Conservation (phyloP, 2,113 vertebrate genomes). For the Rhabdornis inornatus region DNA sequence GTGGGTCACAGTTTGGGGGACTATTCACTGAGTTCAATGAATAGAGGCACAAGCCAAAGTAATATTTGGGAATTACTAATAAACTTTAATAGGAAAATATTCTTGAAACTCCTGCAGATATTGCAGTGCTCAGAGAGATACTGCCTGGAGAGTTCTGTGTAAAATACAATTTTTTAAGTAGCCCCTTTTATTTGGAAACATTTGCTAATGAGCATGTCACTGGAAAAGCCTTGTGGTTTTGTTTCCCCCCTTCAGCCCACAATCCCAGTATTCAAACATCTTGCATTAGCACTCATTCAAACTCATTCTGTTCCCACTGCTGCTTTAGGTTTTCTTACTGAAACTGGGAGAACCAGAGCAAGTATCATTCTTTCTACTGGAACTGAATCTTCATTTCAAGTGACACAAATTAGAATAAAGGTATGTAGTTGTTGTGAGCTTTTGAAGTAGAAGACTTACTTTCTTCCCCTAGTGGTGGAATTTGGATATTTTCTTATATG, state of each 20-base stretch:
- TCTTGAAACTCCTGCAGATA: not conserved
- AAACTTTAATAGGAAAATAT: not conserved
- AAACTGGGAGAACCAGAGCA: constrained; percentile 89
- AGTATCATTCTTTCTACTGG: constrained; percentile 92
- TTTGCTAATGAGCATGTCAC: not conserved
- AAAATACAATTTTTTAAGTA: not conserved
- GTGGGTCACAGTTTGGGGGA: not conserved
- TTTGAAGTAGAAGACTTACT: not conserved
- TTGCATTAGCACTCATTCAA: not conserved
- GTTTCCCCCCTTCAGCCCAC: not conserved
- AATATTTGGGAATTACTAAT: not conserved
- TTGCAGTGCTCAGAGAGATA: not conserved
- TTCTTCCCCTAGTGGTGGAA: not conserved
- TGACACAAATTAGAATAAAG: constrained; percentile 94
- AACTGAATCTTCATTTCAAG: constrained; percentile 89
- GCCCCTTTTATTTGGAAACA: not conserved
- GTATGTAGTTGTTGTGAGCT: constrained; percentile 66
- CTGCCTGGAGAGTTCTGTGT: not conserved
- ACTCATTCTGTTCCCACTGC: not conserved
- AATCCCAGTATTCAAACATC: not conserved
- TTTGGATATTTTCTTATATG: not conserved
- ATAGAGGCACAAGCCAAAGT: not conserved
- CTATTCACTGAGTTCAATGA: not conserved
- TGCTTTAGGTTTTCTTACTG: constrained; percentile 89
- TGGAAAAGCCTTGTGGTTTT: not conserved